Conservation (phyloP, 2,888 invertebrate species). For the Rotaria magnacalcarata region DNA sequence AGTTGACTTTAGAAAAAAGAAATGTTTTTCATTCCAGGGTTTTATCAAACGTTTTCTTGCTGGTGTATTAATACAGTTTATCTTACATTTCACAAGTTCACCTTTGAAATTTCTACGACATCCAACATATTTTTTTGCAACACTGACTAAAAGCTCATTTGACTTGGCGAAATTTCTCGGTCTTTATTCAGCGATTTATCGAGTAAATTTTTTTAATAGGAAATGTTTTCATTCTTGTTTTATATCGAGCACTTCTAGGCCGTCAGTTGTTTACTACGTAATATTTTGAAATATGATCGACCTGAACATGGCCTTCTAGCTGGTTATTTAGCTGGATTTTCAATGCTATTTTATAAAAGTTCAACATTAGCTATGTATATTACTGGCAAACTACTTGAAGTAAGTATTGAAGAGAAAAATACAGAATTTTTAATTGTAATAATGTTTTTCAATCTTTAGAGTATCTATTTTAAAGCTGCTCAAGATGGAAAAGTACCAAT, state of each 20-base stretch:
- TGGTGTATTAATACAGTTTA: slow-evolving; percentile 53
- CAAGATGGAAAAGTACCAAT: slow-evolving; percentile 67
- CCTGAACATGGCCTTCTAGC: slow-evolving; percentile 68
- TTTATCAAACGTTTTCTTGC: slow-evolving; percentile 53
- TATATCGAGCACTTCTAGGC: slow-evolving; percentile 60
- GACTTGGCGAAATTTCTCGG: slow-evolving; percentile 68
- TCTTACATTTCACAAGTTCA: not conserved
- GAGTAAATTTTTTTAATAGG: slow-evolving; percentile 61
- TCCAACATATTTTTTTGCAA: not conserved
- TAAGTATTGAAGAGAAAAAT: slow-evolving; percentile 51
- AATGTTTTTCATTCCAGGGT: slow-evolving; percentile 49
- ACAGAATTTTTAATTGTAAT: no score
- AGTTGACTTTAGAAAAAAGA: no score
- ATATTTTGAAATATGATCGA: slow-evolving; percentile 66
- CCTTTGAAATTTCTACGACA: not conserved
- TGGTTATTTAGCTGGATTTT: slow-evolving; percentile 69
- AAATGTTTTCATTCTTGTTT: no score
- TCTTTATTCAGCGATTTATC: slow-evolving; percentile 68
- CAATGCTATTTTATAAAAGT: slow-evolving; percentile 72
- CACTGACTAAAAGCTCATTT: slow-evolving; percentile 42
- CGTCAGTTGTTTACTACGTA: slow-evolving; percentile 68
- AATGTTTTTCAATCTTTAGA: slow-evolving; percentile 58
- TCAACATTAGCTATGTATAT: slow-evolving; percentile 75
- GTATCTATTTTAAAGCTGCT: slow-evolving; percentile 70
- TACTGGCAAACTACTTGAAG: slow-evolving; percentile 77